phyloP scores from a whole-genome alignment of 2,888 invertebrate genomes.

The Polymixis flavicincta region DNA sequence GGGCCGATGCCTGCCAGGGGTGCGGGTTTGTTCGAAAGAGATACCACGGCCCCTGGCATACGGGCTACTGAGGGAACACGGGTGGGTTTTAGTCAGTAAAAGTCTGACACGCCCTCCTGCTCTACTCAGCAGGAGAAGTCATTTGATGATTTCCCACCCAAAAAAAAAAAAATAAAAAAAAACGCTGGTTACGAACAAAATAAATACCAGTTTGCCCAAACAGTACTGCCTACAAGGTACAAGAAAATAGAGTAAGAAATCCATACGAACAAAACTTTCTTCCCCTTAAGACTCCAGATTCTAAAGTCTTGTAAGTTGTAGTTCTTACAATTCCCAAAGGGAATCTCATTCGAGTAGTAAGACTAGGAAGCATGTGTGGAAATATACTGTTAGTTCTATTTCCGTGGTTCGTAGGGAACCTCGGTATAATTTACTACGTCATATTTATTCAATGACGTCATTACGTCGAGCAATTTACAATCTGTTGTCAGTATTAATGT shows the following conservation, averaged over 20 bases:
- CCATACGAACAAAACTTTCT: constrained; percentile 39
- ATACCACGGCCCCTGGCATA: too few relatives aligned
- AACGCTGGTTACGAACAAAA: too few relatives aligned
- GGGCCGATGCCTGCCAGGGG: too few relatives aligned
- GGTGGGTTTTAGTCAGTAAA: too few relatives aligned
- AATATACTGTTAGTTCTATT: constrained; percentile 50
- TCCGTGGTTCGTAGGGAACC: constrained; percentile 41
- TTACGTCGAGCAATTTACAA: constrained; percentile 50
- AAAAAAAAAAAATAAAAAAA: too few relatives aligned
- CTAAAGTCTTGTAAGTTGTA: constrained; percentile 58
- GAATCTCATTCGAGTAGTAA: constrained; percentile 44
- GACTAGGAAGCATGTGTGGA: constrained; percentile 43
- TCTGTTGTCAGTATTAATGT: constrained; percentile 42
- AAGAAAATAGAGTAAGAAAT: constrained; percentile 38
- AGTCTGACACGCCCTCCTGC: too few relatives aligned
- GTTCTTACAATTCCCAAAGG: constrained; percentile 52
- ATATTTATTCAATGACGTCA: constrained; percentile 57
- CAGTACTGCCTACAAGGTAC: not conserved
- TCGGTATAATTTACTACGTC: constrained; percentile 43
- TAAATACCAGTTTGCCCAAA: not conserved
- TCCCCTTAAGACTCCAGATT: constrained; percentile 50
- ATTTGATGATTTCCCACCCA: too few relatives aligned
- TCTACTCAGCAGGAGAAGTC: too few relatives aligned
- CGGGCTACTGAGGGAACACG: too few relatives aligned
- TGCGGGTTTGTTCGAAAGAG: too few relatives aligned